Base-by-base conservation (phyloP, 92 coral and sea anemone species). In the Parazoanthus atlanticus region DNA sequence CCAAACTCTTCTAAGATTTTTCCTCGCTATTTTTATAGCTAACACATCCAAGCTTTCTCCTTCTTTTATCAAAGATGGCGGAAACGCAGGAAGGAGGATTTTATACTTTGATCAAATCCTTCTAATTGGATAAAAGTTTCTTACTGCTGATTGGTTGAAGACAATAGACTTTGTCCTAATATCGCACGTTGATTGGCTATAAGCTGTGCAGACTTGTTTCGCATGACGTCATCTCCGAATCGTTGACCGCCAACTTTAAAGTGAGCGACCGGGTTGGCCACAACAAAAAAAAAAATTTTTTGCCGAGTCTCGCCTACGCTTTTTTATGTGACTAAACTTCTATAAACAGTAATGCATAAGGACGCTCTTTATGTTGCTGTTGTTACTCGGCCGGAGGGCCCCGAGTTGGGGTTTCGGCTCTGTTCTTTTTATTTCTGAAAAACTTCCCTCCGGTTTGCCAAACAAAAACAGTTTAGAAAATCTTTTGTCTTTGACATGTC, bases 171-270 rank as follows among this genome's bases (percentile, higher is more conserved):
- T 78, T 78, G 82, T 78, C 40, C 66, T 46, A 78, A 47, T 26
- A 7, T n/a, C 28, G 66, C 19, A 23, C 54, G 52, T 17, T 78
- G 61, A 78, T 78, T 78, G 82, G 82, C 56, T 78, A 26, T 47
- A 13, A 46, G 58, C 56, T 38, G 58, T 76, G 15, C 15, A n/a
- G 31, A 19, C 58, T 40, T 41, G 8, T 32, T 78, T 78, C 23
- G 65, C 28, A 15, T 23, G 82, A 28, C 38, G 82, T 78, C 82
- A 46, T 28, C 36, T 26, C 10, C 65, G 41, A 78, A 47, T 21
- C 17, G 65, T 8, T 58, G 65, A 78, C 82, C 82, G 82, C 82
- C 82, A 78, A 78, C 82, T 78, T 78, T 31, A 78, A 78, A 78
- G 2, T 26, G 1, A 34, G 30, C 25, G 29, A 40, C 40, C 26